phyloP scores from a whole-genome alignment of 2,797 vertebrate genomes.

The Etheostoma perlongum region DNA sequence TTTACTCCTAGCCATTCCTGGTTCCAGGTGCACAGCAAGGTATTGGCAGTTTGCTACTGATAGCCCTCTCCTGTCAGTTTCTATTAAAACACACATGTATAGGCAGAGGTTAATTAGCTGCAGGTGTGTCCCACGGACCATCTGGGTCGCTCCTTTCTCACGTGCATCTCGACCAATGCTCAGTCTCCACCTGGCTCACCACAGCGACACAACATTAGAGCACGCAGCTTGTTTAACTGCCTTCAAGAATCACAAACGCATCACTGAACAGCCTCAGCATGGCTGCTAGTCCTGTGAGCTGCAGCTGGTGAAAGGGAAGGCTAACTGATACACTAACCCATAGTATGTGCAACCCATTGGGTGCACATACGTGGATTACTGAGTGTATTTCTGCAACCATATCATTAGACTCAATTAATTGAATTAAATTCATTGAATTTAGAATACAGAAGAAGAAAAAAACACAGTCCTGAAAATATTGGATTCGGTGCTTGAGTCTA shows the following conservation, averaged over 20 bases:
- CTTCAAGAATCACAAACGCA: slow-evolving; percentile 10
- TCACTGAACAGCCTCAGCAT: not conserved
- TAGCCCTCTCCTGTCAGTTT: slow-evolving; percentile 24
- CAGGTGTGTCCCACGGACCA: slow-evolving; percentile 52
- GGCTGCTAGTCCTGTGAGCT: slow-evolving; percentile 20
- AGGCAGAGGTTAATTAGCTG: slow-evolving; percentile 57
- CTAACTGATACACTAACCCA: not conserved
- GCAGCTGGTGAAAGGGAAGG: slow-evolving; percentile 10
- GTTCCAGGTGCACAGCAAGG: slow-evolving; percentile 43
- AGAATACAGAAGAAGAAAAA: not conserved
- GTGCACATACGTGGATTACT: not conserved
- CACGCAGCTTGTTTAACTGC: slow-evolving; percentile 11
- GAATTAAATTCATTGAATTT: not conserved
- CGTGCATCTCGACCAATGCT: slow-evolving; percentile 1
- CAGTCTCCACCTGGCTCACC: not conserved
- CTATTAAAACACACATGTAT: slow-evolving; percentile 15
- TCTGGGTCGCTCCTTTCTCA: slow-evolving; percentile 37
- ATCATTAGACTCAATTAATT: not conserved
- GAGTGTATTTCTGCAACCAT: not conserved
- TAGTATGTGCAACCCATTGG: not conserved
- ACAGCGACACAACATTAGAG: not conserved
- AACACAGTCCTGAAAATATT: not conserved
- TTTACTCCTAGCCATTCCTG: slow-evolving; percentile 26
- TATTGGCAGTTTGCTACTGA: slow-evolving; percentile 22
- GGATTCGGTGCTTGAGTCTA: not conserved